Conservation (phyloP, 2,113 vertebrate species). For the Corythornis vintsioides region DNA sequence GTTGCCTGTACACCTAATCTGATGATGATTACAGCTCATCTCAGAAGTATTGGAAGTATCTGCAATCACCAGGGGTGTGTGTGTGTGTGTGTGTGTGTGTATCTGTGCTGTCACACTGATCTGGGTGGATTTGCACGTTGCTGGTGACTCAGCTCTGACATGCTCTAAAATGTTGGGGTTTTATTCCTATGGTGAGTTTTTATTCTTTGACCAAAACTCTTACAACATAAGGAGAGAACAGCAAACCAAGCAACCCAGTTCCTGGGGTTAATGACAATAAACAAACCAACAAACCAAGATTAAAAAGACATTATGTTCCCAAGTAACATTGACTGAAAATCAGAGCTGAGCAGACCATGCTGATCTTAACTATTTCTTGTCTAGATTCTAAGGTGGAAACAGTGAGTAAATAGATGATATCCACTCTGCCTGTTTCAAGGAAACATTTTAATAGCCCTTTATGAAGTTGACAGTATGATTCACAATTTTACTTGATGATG, state of each 20-base stretch:
- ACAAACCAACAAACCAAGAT: not conserved
- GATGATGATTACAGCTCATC: not conserved
- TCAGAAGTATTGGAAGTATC: not conserved
- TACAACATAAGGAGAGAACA: not conserved
- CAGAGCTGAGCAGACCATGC: not conserved
- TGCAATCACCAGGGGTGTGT: not conserved
- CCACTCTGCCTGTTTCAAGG: not conserved
- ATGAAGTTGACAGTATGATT: not conserved
- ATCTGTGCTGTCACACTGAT: not conserved
- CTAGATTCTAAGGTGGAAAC: not conserved
- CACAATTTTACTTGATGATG: not conserved
- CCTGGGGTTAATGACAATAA: not conserved
- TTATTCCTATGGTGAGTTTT: not conserved
- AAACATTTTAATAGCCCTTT: not conserved
- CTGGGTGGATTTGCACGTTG: not conserved
- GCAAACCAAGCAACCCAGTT: not conserved
- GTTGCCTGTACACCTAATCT: not conserved
- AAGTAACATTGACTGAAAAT: not conserved
- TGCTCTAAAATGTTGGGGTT: not conserved
- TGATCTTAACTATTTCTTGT: not conserved
- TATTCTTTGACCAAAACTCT: not conserved
- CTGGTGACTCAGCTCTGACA: not conserved
- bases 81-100: not conserved
- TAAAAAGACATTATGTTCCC: not conserved
- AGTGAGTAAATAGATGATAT: not conserved